These are phyloP conservation scores for Craseonycteris thonglongyai DNA, from an alignment of 2,113 vertebrate genomes.

Conservation along the genomic window DNA sequence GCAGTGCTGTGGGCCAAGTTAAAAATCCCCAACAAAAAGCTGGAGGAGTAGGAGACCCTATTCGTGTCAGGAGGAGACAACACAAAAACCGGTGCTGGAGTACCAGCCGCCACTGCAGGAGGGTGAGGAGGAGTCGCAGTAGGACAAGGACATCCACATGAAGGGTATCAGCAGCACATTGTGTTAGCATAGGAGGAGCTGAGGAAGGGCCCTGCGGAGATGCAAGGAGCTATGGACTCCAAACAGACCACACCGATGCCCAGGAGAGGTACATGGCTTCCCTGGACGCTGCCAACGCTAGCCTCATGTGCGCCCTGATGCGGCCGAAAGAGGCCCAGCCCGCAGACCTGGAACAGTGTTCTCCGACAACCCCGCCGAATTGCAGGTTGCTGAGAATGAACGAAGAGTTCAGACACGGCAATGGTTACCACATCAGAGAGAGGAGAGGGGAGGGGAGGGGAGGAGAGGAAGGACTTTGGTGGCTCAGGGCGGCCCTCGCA, in stretches of 20 bases:
- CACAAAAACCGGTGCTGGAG: slow-evolving; percentile 95
- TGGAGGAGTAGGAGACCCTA: slow-evolving; percentile 94
- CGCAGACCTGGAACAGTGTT: slow-evolving; percentile 99
- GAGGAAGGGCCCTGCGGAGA: slow-evolving; percentile 97
- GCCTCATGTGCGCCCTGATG: slow-evolving; percentile 96
- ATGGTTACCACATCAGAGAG: too few relatives aligned
- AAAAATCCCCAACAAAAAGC: slow-evolving; percentile 92
- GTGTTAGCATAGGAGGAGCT: slow-evolving; percentile 97
- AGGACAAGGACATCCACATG: slow-evolving; percentile 99
- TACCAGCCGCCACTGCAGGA: slow-evolving; percentile 97
- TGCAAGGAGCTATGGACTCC: slow-evolving; percentile 97
- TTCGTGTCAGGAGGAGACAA: slow-evolving; percentile 95
- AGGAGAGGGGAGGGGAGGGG: too few relatives aligned
- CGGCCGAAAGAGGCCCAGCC: slow-evolving; percentile 99
- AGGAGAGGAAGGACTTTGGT: slow-evolving; percentile 67
- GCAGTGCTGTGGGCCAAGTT: slow-evolving; percentile 88
- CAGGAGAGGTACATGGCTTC: slow-evolving; percentile 99
- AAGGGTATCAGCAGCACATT: slow-evolving; percentile 99
- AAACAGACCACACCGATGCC: slow-evolving; percentile 98
- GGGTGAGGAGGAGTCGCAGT: slow-evolving; percentile 95
- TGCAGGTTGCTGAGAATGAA: slow-evolving; percentile 99
- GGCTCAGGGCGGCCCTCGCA: slow-evolving; percentile 49
- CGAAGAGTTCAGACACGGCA: slow-evolving; percentile 99
- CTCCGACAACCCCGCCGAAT: slow-evolving; percentile 98
- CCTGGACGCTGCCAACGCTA: slow-evolving; percentile 94